These are phyloP conservation scores for Chaitophorus viminalis DNA, from an alignment of 2,888 invertebrate genomes.

Conservation along the genomic window DNA sequence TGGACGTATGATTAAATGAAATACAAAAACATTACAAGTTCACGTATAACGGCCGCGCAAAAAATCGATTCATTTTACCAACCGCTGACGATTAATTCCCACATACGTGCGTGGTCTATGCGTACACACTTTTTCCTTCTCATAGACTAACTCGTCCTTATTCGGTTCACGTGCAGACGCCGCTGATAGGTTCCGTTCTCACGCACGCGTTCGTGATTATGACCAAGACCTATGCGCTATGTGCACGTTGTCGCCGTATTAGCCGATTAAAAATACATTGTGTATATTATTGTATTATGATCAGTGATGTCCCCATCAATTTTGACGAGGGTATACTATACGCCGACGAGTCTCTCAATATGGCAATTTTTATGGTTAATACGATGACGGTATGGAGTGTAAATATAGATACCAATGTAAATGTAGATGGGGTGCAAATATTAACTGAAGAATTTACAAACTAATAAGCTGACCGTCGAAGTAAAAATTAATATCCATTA, in stretches of 20 bases:
- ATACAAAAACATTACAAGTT: too few species aligned
- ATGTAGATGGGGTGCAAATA: too few species aligned
- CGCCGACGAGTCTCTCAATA: too few species aligned
- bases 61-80: not conserved
- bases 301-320: too few species aligned
- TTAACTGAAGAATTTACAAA: too few species aligned
- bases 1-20: too few species aligned
- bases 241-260: not conserved
- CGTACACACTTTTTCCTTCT: not conserved
- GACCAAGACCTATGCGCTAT: not conserved
- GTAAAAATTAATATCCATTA: too few species aligned
- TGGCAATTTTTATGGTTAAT: too few species aligned
- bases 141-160: not conserved
- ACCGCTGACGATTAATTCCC: not conserved
- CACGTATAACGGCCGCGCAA: not conserved
- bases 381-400: too few species aligned
- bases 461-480: too few species aligned
- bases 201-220: slow-evolving; percentile 11
- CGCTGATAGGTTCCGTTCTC: slow-evolving; percentile 53
- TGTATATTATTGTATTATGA: not conserved
- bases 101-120: not conserved
- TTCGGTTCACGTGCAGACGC: slow-evolving; percentile 49
- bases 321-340: too few species aligned
- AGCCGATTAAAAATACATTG: not conserved
- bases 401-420: too few species aligned